Percentiles rank a stretch among this genome's conserved stretches.
Evolutionary conservation across 2,797 vertebrate species (phyloP).

Genomic region (Erpetoichthys calabaricus): DNA sequence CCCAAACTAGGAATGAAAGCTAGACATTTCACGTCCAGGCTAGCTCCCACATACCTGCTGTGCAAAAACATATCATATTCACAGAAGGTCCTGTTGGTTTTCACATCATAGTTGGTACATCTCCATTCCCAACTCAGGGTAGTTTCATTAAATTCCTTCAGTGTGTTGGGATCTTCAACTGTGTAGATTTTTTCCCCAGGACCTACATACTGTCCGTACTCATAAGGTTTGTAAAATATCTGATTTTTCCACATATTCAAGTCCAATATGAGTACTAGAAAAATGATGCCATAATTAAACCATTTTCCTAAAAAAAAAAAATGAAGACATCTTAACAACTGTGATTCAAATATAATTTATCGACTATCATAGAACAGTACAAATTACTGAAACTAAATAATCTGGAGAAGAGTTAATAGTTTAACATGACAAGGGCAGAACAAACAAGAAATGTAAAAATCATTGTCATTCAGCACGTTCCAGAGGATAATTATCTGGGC

Average conservation of each 20-base stretch:
- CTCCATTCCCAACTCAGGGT: slow-evolving; percentile 86
- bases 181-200: slow-evolving; percentile 92
- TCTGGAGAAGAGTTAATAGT: no score
- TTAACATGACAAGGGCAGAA: no score
- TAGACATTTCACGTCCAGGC: slow-evolving; percentile 81
- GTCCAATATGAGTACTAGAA: slow-evolving; percentile 91
- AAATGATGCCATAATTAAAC: slow-evolving; percentile 98
- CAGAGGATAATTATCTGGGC: no score
- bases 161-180: slow-evolving; percentile 79
- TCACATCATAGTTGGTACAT: slow-evolving; percentile 64
- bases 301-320: slow-evolving; percentile 73
- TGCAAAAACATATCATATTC: slow-evolving; percentile 83
- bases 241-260: slow-evolving; percentile 99
- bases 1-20: slow-evolving; percentile 86
- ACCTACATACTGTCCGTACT: slow-evolving; percentile 90
- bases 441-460: no score
- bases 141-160: slow-evolving; percentile 76
- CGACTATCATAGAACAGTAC: no score
- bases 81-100: slow-evolving; percentile 67
- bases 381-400: no score
- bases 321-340: slow-evolving; percentile 6
- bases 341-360: no score
- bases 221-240: slow-evolving; percentile 94
- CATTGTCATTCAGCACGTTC: no score
- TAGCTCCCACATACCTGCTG: slow-evolving; percentile 78